Base-by-base conservation (phyloP, 37 sponge, comb jelly and placozoan genomes). In the Diacarnus erythraeanus region DNA sequence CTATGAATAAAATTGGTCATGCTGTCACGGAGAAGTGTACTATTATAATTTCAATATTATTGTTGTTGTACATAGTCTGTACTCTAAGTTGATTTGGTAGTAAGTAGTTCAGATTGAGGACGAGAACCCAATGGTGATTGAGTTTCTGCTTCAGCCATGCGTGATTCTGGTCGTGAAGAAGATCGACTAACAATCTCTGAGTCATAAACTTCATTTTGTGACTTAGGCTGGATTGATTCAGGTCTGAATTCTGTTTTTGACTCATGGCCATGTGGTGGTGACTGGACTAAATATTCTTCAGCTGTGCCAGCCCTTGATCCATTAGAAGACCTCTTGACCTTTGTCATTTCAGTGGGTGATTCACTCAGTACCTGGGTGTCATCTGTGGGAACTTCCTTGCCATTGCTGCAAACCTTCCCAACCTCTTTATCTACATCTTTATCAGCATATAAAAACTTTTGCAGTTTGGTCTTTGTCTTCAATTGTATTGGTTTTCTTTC, bases 401-500 rank as follows among this genome's bases (percentile, higher is more conserved):
- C 51, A 15, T 12, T 47, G 51, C 12, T 47, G 6, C 51, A 15
- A 12, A 15, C 10, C 51, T 47, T 47, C 10, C 51, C 51, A 47
- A 47, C 12, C 4, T 43, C 29, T 22, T 61, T 26, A 60, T 39
- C 38, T 4, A 18, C 1, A 21, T 43, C 29, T 22, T 61, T 26
- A 60, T 39, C 38, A 6, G 5, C 1, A 25, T 29, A 54, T 30
- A 75, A 60, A 22, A 70, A 77, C 20, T n/a, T 41, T 41, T 76
- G 69, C 23, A 87, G 77, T 69, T 83, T 83, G 21, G 80, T 83
- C 26, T 39, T 75, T 17, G 77, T 67, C 60, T 26, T 71, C 5
- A 88, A 69, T 56, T 83, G 57, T 1, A 83, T 72, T 5, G 78
- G 84, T 34, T 78, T 83, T 60, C 79, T 57, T 56, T 77, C 75